A percentile compares a stretch with the other conserved stretches of the same genome.
Evolutionary conservation across 1,140 invertebrate species (phyloP).

Genomic region (Penaeus japonicus): DNA sequence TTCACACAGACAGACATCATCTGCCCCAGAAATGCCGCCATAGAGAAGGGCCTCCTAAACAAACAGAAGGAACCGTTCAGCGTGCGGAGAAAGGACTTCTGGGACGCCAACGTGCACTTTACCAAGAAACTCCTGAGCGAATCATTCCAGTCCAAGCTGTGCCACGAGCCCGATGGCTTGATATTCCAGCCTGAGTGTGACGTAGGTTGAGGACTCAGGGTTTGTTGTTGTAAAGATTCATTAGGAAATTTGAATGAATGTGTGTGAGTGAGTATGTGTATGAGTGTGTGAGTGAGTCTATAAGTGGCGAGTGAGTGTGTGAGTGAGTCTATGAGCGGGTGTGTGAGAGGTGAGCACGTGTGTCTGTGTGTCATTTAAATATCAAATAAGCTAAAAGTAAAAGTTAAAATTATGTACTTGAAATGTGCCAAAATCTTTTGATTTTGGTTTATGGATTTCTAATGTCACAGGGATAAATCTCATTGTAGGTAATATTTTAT

Average conservation of each 20-base stretch:
- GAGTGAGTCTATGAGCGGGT: no score
- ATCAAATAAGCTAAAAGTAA: no score
- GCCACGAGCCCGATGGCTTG: conserved; percentile 96
- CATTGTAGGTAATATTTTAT: no score
- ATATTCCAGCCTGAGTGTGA: conserved; percentile 94
- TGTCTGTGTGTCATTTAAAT: no score
- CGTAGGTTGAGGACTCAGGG: conserved; percentile 63
- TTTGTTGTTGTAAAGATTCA: neutral
- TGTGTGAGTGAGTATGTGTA: no score
- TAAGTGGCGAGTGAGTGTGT: no score
- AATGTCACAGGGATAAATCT: no score
- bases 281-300: no score
- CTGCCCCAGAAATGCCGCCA: conserved; percentile 76
- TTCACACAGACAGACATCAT: conserved; percentile 71
- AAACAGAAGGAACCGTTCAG: conserved; percentile 85
- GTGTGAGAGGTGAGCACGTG: no score
- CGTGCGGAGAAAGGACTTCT: conserved; percentile 88
- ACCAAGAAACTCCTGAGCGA: conserved; percentile 78
- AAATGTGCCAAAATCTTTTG: no score
- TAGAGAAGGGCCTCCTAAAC: conserved; percentile 77
- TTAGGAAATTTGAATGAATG: neutral
- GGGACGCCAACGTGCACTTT: conserved; percentile 73
- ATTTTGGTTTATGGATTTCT: no score
- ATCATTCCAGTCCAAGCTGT: conserved; percentile 84
- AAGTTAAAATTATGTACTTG: no score